phyloP scores from a whole-genome alignment of 2,888 invertebrate genomes.

The Dascillus cervinus region DNA sequence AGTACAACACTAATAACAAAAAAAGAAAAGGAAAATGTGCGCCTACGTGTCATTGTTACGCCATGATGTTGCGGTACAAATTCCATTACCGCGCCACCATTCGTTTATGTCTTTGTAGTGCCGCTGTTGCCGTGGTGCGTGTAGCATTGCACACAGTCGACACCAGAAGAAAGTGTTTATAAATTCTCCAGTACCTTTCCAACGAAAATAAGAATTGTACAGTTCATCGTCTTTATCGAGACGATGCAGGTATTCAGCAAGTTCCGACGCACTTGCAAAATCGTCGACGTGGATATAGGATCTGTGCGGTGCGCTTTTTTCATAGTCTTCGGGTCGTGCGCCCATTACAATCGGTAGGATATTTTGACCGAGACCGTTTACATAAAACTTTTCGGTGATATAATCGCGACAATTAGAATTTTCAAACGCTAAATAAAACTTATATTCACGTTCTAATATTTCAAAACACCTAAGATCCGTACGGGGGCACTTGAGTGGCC shows the following conservation, averaged over 20 bases:
- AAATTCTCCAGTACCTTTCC: constrained; percentile 90
- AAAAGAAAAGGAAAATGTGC: no score
- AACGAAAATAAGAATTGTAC: constrained; percentile 90
- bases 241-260: constrained; percentile 78
- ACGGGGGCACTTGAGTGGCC: constrained; percentile 75
- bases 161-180: constrained; percentile 95
- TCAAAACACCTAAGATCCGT: constrained; percentile 78
- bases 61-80: constrained; percentile 70
- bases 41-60: constrained; percentile 22
- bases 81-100: constrained; percentile 83
- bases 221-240: constrained; percentile 81
- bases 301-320: constrained; percentile 76
- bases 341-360: constrained; percentile 95
- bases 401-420: constrained; percentile 96
- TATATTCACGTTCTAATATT: constrained; percentile 86
- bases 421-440: constrained; percentile 95
- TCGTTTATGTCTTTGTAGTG: constrained; percentile 78
- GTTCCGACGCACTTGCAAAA: constrained; percentile 76
- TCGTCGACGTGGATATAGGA: constrained; percentile 96
- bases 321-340: constrained; percentile 86
- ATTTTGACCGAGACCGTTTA: constrained; percentile 82
- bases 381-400: constrained; percentile 94
- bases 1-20: no score
- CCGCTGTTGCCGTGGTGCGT: constrained; percentile 51
- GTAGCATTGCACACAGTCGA: constrained; percentile 78